Evolutionary conservation across 1,140 invertebrate species (phyloP).

Genomic region (Drosophila repletoides): DNA sequence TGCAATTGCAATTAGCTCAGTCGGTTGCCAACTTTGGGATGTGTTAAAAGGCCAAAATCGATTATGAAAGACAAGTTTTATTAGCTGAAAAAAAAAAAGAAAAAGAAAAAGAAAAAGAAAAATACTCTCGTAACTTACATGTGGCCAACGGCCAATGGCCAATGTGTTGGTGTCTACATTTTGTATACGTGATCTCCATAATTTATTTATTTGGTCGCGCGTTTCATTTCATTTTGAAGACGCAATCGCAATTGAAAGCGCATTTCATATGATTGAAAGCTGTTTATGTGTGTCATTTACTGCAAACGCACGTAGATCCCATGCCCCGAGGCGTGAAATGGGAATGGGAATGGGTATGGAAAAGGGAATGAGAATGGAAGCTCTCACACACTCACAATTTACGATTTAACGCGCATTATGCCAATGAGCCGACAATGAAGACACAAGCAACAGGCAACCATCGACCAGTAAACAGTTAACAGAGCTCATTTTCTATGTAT

Average conservation of each 20-base stretch:
- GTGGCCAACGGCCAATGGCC: background rate
- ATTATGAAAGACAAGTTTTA: constrained; percentile 60
- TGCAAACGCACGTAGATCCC: constrained; percentile 15
- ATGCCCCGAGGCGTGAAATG: constrained; percentile 2
- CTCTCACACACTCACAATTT: background rate
- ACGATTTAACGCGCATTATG: constrained; percentile 32
- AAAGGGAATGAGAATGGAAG: background rate
- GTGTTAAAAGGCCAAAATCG: constrained; percentile 18
- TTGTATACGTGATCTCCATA: constrained; percentile 73
- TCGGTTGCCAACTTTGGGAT: constrained; percentile 42
- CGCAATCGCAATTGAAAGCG: constrained; percentile 68
- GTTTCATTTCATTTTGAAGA: constrained; percentile 50
- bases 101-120: background rate
- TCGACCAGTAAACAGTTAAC: background rate
- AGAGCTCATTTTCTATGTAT: too few species aligned
- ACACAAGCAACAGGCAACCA: background rate
- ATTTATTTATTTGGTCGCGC: constrained; percentile 46
- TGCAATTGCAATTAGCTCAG: constrained; percentile 41
- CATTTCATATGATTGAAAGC: constrained; percentile 70
- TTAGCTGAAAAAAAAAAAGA: background rate
- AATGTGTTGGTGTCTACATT: constrained; percentile 8
- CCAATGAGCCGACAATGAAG: constrained; percentile 33
- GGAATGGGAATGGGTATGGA: constrained; percentile 1
- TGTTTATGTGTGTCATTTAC: constrained; percentile 45
- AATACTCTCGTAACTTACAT: background rate